Evolutionary conservation across 1,140 invertebrate genomes (phyloP).

Genomic region (Stegodyphus mimosarum): DNA sequence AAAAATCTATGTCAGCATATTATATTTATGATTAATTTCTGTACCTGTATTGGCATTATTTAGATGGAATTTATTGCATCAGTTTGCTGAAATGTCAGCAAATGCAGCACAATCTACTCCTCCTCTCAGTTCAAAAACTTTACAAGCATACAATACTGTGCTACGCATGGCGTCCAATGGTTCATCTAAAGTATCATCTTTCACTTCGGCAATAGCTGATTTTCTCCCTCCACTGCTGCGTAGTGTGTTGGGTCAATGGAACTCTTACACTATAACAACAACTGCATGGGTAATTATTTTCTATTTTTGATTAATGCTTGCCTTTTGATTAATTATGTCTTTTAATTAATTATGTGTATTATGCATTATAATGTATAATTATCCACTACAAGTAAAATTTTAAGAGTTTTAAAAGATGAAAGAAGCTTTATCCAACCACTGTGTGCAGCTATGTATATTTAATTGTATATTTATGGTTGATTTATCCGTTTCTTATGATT

Average conservation of each 20-base stretch:
- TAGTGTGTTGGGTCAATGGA: conserved; percentile 77
- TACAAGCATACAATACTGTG: conserved; percentile 65
- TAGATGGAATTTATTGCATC: conserved; percentile 64
- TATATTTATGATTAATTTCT: neutral
- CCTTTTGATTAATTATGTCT: neutral
- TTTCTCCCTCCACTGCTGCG: conserved; percentile 73
- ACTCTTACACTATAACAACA: conserved; percentile 69
- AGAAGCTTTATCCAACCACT: too few relatives aligned
- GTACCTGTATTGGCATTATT: neutral
- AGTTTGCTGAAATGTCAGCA: conserved; percentile 47
- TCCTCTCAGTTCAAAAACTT: conserved; percentile 35
- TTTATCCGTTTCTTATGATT: too few relatives aligned
- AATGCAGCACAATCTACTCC: conserved; percentile 48
- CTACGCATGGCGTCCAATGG: conserved; percentile 74
- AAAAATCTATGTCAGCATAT: neutral
- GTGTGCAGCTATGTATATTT: too few relatives aligned
- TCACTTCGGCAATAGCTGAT: conserved; percentile 72
- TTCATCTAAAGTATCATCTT: conserved; percentile 70
- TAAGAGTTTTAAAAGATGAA: too few relatives aligned
- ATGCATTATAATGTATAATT: neutral
- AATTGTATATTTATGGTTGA: too few relatives aligned
- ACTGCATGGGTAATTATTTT: conserved; percentile 68
- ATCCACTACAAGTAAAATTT: too few relatives aligned
- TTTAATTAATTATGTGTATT: neutral
- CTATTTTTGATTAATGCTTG: neutral